Percentiles rank a stretch among this genome's conserved stretches.
These are phyloP conservation scores for Theocolax elegans DNA, from an alignment of 1,140 invertebrate species.

Conservation along the genomic window DNA sequence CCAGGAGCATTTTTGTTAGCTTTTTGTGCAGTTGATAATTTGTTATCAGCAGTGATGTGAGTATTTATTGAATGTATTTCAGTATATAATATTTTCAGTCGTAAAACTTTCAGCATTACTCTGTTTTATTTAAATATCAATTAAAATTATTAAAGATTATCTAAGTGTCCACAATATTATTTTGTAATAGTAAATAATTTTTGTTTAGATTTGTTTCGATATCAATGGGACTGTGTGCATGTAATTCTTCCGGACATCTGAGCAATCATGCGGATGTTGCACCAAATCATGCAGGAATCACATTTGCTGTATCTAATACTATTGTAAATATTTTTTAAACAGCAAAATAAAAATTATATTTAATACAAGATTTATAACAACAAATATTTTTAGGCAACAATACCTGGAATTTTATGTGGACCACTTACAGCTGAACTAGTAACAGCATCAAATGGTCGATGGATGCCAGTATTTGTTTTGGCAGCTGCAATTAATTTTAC, in stretches of 20 bases:
- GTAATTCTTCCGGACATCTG: constrained; percentile 83
- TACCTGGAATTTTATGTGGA: constrained; percentile 83
- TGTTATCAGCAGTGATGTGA: constrained; percentile 78
- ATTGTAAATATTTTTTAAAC: constrained; percentile 68
- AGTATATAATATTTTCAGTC: background rate
- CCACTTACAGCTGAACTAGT: constrained; percentile 83
- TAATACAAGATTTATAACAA: constrained; percentile 13
- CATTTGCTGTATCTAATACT: constrained; percentile 85
- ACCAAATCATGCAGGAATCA: constrained; percentile 83
- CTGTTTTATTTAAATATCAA: background rate
- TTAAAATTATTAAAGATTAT: background rate
- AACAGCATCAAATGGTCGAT: constrained; percentile 76
- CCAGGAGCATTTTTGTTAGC: constrained; percentile 79
- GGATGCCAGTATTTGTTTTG: constrained; percentile 82
- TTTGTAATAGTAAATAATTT: constrained; percentile 1
- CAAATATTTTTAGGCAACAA: constrained; percentile 72
- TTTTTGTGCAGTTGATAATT: constrained; percentile 80
- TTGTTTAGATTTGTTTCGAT: constrained; percentile 78
- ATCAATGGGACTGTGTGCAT: constrained; percentile 82
- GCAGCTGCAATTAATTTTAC: constrained; percentile 81
- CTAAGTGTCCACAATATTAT: background rate
- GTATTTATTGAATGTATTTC: constrained; percentile 49
- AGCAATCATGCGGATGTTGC: constrained; percentile 85
- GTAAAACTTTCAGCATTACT: too few relatives aligned
- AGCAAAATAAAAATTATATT: background rate